Evolutionary conservation across 2,888 invertebrate genomes (phyloP), one percentile per base, ranked within the genome.

Genomic region (Leucania comma): DNA sequence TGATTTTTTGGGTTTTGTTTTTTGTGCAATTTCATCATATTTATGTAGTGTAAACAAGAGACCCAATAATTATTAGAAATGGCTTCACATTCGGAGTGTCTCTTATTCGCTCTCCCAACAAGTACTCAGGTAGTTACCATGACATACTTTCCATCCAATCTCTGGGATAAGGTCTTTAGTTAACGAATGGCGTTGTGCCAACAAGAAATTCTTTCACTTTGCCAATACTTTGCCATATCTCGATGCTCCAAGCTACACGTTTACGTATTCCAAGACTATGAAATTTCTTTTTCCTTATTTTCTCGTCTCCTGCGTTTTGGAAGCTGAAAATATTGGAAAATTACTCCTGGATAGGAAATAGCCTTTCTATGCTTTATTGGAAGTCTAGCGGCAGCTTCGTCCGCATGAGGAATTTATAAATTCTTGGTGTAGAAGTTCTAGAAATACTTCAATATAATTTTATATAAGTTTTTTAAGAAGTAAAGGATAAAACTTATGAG

Each of bases 121-220:
- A 24, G 32, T 32, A 26, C 12, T 26, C 14, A 53, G 73, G 24
- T 58, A 50, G 17, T 20, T 29, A 59, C 51, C 35, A 38, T 67
- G 63, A 35, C 35, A 69, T 69, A 69, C 35, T 46, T 59, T 35
- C 35, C n/a, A 58, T 64, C 32, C 56, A 56, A 69, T 72, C 53
- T 65, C 35, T 22, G 26, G 72, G 65, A 78, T 77, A 78, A 78
- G 24, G 64, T 77, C 74, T 78, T 35, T 61, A 50, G 74, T 74
- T 78, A 61, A 65, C 62, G 35, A 51, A 70, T 78, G 78, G 78
- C 78, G 26, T 8, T 12, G 46, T 67, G 78, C 75, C 78, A 78
- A 70, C 51, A 69, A 63, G 61, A 78, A 74, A 64, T 64, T 58
- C 61, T 61, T 56, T 51, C 50, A 73, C 56, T 54, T 59, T 69